These are phyloP conservation scores for Pipa parva DNA, from an alignment of 2,113 vertebrate species.

Conservation along the genomic window DNA sequence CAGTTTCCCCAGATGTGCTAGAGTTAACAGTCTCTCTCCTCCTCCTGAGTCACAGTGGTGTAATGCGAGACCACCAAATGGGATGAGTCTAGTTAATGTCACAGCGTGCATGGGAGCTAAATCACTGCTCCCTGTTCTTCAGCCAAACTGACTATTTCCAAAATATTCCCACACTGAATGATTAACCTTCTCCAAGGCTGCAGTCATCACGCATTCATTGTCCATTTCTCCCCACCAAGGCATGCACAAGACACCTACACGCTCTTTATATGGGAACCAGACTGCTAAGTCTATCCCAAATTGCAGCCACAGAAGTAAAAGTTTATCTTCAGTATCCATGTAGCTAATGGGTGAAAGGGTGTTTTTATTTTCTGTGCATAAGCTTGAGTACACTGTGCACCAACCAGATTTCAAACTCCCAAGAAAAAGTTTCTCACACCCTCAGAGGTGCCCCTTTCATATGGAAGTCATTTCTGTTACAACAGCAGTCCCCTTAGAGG, in stretches of 20 bases:
- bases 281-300: too few species aligned
- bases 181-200: constrained; percentile 18
- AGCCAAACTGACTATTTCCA: constrained; percentile 15
- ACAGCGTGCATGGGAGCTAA: constrained; percentile 27
- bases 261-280: constrained; percentile 5
- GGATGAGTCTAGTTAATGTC: constrained; percentile 7
- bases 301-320: too few species aligned
- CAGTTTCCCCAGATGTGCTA: background rate
- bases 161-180: constrained; percentile 37
- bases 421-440: constrained; percentile 26
- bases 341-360: constrained; percentile 17
- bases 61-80: constrained; percentile 21
- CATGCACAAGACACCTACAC: constrained; percentile 14
- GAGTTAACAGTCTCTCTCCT: constrained; percentile 21
- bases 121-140: constrained; percentile 10
- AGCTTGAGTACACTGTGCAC: background rate
- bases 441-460: constrained; percentile 31
- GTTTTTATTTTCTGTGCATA: background rate
- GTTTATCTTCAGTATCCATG: too few species aligned
- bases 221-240: background rate
- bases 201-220: constrained; percentile 5
- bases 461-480: constrained; percentile 35
- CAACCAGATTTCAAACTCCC: constrained; percentile 5
- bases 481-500: constrained; percentile 11
- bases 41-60: constrained; percentile 22